These are phyloP conservation scores for Chinchilla lanigera DNA, from an alignment of 2,113 vertebrate genomes.

Conservation along the genomic window DNA sequence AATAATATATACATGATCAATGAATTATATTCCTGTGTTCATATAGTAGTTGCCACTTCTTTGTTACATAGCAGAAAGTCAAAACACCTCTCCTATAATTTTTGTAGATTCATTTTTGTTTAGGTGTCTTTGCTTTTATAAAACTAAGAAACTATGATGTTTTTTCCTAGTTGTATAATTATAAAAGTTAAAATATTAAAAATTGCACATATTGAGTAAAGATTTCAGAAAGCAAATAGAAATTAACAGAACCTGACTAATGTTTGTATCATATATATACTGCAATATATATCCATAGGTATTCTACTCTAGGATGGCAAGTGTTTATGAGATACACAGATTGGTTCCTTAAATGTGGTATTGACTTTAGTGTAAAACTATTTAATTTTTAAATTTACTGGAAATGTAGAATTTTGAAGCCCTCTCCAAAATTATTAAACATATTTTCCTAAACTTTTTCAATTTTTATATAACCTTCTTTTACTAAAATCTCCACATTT, in stretches of 20 bases:
- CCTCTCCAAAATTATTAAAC: not conserved
- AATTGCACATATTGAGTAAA: not conserved
- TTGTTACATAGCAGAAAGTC: not conserved
- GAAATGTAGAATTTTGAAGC: not conserved
- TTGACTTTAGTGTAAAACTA: not conserved
- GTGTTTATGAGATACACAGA: not conserved
- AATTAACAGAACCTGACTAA: not conserved
- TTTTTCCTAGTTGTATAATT: not conserved
- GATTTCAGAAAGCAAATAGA: conserved; percentile 23
- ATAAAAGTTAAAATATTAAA: not conserved
- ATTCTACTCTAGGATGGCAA: not conserved
- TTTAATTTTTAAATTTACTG: conserved; percentile 13
- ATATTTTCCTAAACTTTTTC: not conserved
- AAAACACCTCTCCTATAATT: not conserved
- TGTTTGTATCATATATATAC: not conserved
- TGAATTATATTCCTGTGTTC: not conserved
- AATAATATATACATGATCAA: not conserved
- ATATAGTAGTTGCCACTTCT: not conserved
- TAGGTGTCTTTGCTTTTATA: not conserved
- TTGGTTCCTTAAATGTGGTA: not conserved
- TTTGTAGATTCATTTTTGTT: not conserved
- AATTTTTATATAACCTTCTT: not conserved
- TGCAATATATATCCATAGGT: not conserved
- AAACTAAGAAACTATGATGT: not conserved
- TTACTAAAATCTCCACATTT: not conserved